Conservation (phyloP, 2,888 invertebrate genomes). For the Pyrgus malvae region DNA sequence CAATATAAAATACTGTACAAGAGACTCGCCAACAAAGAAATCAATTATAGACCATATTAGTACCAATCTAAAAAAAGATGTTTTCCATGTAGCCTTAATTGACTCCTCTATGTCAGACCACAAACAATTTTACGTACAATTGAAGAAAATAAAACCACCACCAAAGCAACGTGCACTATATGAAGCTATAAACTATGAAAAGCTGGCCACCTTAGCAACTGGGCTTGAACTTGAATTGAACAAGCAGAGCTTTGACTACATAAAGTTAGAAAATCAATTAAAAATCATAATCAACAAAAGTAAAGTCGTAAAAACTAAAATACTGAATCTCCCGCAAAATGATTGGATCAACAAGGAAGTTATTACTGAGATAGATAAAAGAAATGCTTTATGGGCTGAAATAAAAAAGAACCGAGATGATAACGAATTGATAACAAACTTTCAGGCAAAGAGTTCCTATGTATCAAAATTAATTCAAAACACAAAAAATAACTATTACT, state of each 20-base stretch:
- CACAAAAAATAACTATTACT: neutral
- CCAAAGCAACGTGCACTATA: neutral
- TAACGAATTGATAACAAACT: neutral
- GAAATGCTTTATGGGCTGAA: neutral
- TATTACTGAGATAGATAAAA: neutral
- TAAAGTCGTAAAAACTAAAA: conserved; percentile 2
- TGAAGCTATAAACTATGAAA: conserved; percentile 4
- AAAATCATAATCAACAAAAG: neutral
- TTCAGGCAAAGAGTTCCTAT: neutral
- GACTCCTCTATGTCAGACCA: conserved; percentile 4
- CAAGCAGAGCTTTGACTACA: neutral
- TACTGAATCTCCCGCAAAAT: neutral
- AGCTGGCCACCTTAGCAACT: neutral
- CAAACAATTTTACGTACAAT: neutral
- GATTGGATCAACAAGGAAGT: conserved; percentile 6
- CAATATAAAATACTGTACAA: too few species aligned
- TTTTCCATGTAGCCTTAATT: conserved; percentile 8
- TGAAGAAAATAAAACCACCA: conserved; percentile 2
- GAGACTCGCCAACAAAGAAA: conserved; percentile 25
- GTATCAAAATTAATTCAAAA: conserved; percentile 1
- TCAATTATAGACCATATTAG: conserved; percentile 32
- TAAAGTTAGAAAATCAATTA: neutral
- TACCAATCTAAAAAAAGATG: conserved; percentile 5
- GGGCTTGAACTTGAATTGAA: neutral
- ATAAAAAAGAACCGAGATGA: neutral